phyloP scores from a whole-genome alignment of 2,888 invertebrate species.

The Papilio demoleus region DNA sequence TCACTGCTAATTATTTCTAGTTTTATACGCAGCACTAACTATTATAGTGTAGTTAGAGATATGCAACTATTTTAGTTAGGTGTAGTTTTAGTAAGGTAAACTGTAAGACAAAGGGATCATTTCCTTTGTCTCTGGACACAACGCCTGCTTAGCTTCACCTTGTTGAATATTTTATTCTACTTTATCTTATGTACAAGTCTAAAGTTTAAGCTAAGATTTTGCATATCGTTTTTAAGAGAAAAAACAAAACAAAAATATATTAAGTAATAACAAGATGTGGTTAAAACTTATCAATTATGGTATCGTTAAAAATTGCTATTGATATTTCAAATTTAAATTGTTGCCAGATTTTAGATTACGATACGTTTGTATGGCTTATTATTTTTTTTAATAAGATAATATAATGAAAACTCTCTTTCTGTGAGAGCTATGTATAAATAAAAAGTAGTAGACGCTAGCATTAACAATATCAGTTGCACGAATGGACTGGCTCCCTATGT shows the following conservation, averaged over 20 bases:
- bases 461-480: too few relatives aligned
- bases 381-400: not conserved
- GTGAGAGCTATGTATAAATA: too few relatives aligned
- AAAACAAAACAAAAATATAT: not conserved
- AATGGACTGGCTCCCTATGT: too few relatives aligned
- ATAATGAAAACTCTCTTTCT: too few relatives aligned
- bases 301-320: too few relatives aligned
- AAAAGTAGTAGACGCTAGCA: too few relatives aligned
- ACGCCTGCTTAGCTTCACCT: constrained; percentile 16
- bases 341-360: not conserved
- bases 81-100: not conserved
- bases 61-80: not conserved
- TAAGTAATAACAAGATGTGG: too few relatives aligned
- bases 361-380: too few relatives aligned
- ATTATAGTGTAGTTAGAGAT: not conserved
- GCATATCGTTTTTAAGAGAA: not conserved
- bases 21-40: too few relatives aligned
- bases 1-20: not conserved
- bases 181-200: not conserved
- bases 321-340: not conserved
- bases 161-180: constrained; percentile 21
- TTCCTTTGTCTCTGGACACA: constrained; percentile 4
- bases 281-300: too few relatives aligned
- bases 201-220: not conserved
- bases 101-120: constrained; percentile 18